Conservation (phyloP, 2,797 vertebrate genomes). For the Hemitrygon akajei region DNA sequence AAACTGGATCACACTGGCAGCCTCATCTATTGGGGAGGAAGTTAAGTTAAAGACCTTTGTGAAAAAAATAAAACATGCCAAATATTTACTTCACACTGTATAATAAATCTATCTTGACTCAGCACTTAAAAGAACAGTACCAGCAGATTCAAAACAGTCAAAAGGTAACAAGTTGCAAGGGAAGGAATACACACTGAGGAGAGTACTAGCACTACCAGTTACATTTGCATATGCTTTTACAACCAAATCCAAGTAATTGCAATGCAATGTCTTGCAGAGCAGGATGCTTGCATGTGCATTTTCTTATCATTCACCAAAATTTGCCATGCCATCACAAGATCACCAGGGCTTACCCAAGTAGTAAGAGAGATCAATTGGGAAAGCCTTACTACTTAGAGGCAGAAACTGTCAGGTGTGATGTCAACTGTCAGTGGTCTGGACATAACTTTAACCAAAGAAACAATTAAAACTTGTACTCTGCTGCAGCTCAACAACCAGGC, state of each 20-base stretch:
- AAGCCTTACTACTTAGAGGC: background rate
- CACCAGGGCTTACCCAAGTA: background rate
- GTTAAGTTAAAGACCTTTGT: background rate
- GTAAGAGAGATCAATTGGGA: background rate
- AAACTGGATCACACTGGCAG: slow-evolving; percentile 96
- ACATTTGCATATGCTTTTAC: background rate
- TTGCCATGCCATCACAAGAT: background rate
- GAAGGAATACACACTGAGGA: background rate
- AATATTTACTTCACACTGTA: background rate
- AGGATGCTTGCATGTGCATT: background rate
- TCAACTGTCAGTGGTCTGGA: background rate
- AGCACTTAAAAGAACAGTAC: background rate
- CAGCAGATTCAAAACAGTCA: background rate
- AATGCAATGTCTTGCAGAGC: background rate
- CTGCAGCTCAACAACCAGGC: background rate
- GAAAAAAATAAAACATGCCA: background rate
- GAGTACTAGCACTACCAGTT: background rate
- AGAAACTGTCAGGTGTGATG: background rate
- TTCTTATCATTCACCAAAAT: background rate
- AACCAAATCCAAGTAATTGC: background rate
- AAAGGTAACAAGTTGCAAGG: background rate
- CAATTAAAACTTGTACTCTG: background rate
- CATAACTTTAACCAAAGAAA: background rate
- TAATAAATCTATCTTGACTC: background rate
- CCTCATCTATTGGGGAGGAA: slow-evolving; percentile 67